phyloP scores from a whole-genome alignment of 1,140 invertebrate species.

The Brachystomella parvula region DNA sequence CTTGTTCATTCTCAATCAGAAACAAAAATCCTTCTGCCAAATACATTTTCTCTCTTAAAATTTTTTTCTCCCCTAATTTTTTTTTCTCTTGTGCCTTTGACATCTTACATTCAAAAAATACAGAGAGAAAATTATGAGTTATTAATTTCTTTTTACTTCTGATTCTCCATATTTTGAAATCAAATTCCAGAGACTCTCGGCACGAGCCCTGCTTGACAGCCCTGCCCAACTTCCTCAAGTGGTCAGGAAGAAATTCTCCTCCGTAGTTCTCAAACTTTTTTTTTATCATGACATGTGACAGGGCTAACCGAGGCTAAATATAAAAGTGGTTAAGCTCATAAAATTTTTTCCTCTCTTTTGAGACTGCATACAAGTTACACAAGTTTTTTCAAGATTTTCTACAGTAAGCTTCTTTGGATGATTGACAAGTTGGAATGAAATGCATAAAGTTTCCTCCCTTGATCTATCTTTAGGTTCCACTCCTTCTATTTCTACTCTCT shows the following conservation, averaged over 20 bases:
- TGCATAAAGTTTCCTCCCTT: not conserved
- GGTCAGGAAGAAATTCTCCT: not conserved
- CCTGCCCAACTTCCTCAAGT: not conserved
- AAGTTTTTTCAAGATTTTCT: not conserved
- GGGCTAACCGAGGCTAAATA: not conserved
- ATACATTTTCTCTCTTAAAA: not conserved
- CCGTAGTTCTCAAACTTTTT: not conserved
- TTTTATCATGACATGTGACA: not conserved
- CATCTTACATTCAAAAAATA: slow-evolving; percentile 8
- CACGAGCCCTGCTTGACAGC: not conserved
- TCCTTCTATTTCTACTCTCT: too few species aligned
- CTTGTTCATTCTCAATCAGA: not conserved
- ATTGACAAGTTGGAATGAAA: slow-evolving; percentile 13
- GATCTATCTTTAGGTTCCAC: not conserved
- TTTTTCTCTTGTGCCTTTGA: not conserved
- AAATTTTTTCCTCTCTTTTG: not conserved
- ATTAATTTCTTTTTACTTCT: too few species aligned
- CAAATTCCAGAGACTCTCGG: not conserved
- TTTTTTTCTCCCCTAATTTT: too few species aligned
- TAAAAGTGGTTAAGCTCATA: not conserved
- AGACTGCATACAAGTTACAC: not conserved
- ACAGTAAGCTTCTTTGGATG: not conserved
- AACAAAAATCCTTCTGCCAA: slow-evolving; percentile 11
- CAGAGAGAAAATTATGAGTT: slow-evolving; percentile 3
- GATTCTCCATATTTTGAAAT: too few species aligned